These are phyloP conservation scores for Drosophila mercatorum DNA, from an alignment of 2,888 invertebrate genomes.

Conservation along the genomic window DNA sequence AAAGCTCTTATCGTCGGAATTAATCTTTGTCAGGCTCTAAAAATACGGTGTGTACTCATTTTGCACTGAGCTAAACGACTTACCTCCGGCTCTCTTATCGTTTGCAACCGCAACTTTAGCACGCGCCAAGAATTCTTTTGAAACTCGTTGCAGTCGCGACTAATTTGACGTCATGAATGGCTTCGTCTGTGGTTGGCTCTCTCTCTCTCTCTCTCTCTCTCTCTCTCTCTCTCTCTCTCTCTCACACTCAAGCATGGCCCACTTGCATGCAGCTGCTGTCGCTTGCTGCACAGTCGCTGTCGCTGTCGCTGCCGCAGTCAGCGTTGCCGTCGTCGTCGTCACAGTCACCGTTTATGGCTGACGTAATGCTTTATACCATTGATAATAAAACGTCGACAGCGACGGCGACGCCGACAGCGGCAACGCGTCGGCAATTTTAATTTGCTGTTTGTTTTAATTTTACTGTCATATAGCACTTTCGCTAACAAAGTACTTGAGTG, in stretches of 20 bases:
- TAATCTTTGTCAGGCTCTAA: conserved; percentile 46
- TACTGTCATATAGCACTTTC: conserved; percentile 47
- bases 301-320: conserved; percentile 22
- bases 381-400: conserved; percentile 41
- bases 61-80: not conserved
- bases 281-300: conserved; percentile 42
- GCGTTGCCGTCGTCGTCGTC: not conserved
- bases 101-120: conserved; percentile 32
- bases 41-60: conserved; percentile 19
- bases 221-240: not conserved
- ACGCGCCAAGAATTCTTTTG: conserved; percentile 50
- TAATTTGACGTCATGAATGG: conserved; percentile 19
- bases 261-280: conserved; percentile 41
- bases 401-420: conserved; percentile 34
- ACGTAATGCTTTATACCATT: conserved; percentile 43
- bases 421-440: conserved; percentile 30
- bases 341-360: conserved; percentile 30
- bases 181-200: conserved; percentile 10
- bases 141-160: conserved; percentile 14
- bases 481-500: conserved; percentile 32
- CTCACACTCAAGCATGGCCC: conserved; percentile 43
- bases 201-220: conserved; percentile 15
- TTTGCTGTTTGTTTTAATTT: conserved; percentile 30
- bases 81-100: conserved; percentile 16
- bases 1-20: conserved; percentile 24